Conservation (phyloP, 1,140 invertebrate genomes). For the Drosophila auraria region DNA sequence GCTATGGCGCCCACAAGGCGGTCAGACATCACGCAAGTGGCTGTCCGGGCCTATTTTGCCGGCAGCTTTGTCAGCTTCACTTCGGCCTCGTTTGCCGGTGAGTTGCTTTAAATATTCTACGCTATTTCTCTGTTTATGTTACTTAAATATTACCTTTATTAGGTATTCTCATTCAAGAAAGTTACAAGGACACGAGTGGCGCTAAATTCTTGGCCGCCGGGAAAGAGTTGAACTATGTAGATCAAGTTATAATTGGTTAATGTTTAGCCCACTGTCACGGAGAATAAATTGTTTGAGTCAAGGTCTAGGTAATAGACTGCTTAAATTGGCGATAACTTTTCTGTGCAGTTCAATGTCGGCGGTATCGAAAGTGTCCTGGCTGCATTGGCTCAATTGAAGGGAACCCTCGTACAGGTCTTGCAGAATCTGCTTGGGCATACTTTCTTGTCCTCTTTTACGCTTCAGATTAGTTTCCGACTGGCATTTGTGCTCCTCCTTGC, state of each 20-base stretch:
- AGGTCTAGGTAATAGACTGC: neutral
- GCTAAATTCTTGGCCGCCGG: too few relatives aligned
- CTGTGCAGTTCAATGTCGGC: slow-evolving; percentile 24
- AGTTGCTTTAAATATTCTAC: neutral
- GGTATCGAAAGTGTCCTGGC: slow-evolving; percentile 10
- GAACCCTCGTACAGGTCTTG: slow-evolving; percentile 23
- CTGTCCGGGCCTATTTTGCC: slow-evolving; percentile 37
- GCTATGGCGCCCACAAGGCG: slow-evolving; percentile 48
- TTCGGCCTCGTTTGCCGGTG: slow-evolving; percentile 54
- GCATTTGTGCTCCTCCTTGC: slow-evolving; percentile 2
- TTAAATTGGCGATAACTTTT: slow-evolving; percentile 31
- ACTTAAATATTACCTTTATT: neutral
- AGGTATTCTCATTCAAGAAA: slow-evolving; percentile 42
- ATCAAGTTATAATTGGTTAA: too few relatives aligned
- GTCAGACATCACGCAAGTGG: slow-evolving; percentile 18
- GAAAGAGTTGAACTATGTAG: too few relatives aligned
- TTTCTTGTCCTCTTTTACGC: slow-evolving; percentile 5
- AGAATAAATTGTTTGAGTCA: neutral
- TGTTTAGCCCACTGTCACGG: too few relatives aligned
- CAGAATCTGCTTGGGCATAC: slow-evolving; percentile 30
- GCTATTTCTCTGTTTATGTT: too few relatives aligned
- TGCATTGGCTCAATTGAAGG: slow-evolving; percentile 1
- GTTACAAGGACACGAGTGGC: neutral
- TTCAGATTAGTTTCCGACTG: neutral
- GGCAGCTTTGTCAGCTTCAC: slow-evolving; percentile 59